phyloP scores from a whole-genome alignment of 1,140 invertebrate species.

The Ptiloglossa arizonensis region DNA sequence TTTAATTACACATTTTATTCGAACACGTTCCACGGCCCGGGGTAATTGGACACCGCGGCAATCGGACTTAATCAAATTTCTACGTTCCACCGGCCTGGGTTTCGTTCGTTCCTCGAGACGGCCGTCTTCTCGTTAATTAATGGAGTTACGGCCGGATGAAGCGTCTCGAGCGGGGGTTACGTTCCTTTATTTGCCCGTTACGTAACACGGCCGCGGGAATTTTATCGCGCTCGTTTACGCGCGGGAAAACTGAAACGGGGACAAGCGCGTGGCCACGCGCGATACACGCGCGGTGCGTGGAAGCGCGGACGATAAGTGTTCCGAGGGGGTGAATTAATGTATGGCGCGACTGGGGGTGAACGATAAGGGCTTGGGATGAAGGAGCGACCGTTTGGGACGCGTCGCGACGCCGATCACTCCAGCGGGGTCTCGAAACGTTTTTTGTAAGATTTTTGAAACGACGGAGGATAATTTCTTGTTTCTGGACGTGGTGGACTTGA shows the following conservation, averaged over 20 bases:
- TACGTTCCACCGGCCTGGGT: neutral
- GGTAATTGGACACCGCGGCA: neutral
- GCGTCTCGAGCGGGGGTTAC: neutral
- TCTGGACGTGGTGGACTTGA: no score
- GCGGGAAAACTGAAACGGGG: conserved; percentile 10
- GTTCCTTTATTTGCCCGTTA: conserved; percentile 15
- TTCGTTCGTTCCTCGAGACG: conserved; percentile 4
- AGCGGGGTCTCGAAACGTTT: neutral
- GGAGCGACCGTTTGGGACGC: neutral
- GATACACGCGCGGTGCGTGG: neutral
- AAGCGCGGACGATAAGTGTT: neutral
- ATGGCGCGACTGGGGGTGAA: neutral
- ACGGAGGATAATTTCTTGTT: no score
- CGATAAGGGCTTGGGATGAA: neutral
- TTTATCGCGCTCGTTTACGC: conserved; percentile 31
- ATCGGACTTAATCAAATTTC: conserved; percentile 36
- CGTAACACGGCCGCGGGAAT: neutral
- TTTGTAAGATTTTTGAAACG: no score
- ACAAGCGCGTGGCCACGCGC: neutral
- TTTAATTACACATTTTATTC: conserved; percentile 7
- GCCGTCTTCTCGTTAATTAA: conserved; percentile 19
- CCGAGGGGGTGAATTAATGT: neutral
- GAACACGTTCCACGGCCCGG: neutral
- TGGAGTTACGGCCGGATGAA: conserved; percentile 5
- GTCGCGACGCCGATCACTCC: neutral